Base-by-base conservation (phyloP, 2,888 invertebrate species). In the Clunio marinus region DNA sequence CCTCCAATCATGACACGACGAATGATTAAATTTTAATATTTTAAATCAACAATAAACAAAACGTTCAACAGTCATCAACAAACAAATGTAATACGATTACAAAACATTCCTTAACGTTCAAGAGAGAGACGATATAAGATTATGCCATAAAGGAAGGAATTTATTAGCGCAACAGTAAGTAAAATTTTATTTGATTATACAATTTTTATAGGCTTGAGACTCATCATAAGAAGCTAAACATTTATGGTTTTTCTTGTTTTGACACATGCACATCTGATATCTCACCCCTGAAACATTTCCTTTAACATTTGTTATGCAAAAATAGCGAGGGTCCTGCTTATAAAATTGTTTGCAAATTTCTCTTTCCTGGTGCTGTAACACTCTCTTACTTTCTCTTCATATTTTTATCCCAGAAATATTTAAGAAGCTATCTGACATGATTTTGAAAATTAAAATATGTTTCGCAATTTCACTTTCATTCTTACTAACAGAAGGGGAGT, bases 141-240 rank as follows among this genome's bases (percentile, higher is more conserved):
- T 51, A 17, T 51, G n/a, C 22, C 51, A 22, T 8, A n/a, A 51
- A 51, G 22, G 51, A 2, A n/a, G 45, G 28, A 46, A 65, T 66
- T 66, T 66, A 66, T 66, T 66, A 55, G 66, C 66, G 22, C 32
- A 55, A 41, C 55, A 68, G 68, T 68, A 37, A 68, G 68, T 68
- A 68, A 68, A 68, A 68, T 68, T 68, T 68, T 68, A 68, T 68
- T 68, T 68, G 68, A 68, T 68, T 68, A 68, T 68, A 37, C 58
- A 41, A 58, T 66, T 66, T 66, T 66, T 66, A 66, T 55, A 28
- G 55, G 45, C 45, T 13, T 15, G 24, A 66, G 55, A 66, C 51
- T 55, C 66, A 17, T 66, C 66, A 55, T 46, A 66, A 17, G 45
- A 28, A 35, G 57, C 27, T 66, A 27, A 22, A 55, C 66, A 66